These are phyloP conservation scores for Danaus plexippus DNA, from an alignment of 1,140 invertebrate genomes.

Conservation along the genomic window DNA sequence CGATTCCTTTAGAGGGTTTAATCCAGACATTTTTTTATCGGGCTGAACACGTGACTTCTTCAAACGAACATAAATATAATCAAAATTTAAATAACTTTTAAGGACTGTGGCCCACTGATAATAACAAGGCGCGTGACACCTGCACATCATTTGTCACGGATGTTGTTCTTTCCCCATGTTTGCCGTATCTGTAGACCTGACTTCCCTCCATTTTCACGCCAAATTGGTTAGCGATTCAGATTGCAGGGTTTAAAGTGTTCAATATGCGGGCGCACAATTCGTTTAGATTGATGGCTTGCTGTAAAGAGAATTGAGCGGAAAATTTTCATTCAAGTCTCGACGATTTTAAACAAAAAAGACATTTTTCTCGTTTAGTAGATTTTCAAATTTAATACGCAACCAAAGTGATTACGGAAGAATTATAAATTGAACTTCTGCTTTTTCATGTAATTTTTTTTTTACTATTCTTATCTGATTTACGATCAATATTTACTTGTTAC, in stretches of 20 bases:
- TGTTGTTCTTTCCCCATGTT: conserved; percentile 24
- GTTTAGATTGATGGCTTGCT: conserved; percentile 22
- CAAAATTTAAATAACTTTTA: background rate
- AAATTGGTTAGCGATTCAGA: conserved; percentile 26
- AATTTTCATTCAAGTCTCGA: too few species aligned
- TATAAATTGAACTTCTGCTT: conserved; percentile 2
- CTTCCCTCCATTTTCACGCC: conserved; percentile 25
- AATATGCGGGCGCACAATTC: conserved; percentile 25
- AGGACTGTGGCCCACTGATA: conserved; percentile 14
- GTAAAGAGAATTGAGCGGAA: background rate
- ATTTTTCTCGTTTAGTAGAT: too few species aligned
- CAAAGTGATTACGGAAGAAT: background rate
- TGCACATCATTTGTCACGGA: conserved; percentile 20
- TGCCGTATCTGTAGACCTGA: conserved; percentile 15
- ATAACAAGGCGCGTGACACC: conserved; percentile 11
- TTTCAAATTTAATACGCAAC: too few species aligned
- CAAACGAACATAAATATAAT: too few species aligned
- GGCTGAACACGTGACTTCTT: too few species aligned
- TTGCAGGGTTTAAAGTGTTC: conserved; percentile 25
- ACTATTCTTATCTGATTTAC: too few species aligned
- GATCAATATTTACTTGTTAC: too few species aligned
- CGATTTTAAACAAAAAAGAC: too few species aligned
- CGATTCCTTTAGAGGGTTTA: too few species aligned
- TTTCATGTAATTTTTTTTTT: conserved; percentile 1
- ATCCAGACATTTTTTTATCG: too few species aligned